Conservation (phyloP, 2,113 vertebrate species). For the Prinia subflava region DNA sequence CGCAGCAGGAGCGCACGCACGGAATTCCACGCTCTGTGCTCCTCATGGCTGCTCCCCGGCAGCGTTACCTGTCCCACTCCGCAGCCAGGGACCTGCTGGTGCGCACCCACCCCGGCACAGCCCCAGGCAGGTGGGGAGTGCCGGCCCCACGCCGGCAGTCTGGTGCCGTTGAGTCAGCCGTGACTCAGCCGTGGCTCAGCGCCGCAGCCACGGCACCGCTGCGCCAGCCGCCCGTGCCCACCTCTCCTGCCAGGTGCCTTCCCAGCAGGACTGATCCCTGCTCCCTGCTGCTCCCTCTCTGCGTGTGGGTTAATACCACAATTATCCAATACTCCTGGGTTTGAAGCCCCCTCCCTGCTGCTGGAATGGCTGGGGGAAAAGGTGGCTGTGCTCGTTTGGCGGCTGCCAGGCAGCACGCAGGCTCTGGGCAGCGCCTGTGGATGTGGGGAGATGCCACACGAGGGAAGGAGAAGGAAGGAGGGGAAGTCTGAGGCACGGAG, state of each 20-base stretch:
- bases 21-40: fast-evolving
- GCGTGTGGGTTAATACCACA: fast-evolving
- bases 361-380: background rate
- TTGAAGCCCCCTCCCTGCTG: background rate
- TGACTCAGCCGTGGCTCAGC: constrained; percentile 41
- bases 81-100: background rate
- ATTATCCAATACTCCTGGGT: fast-evolving
- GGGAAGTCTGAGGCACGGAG: background rate
- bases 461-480: background rate
- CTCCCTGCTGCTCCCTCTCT: background rate
- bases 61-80: background rate
- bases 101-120: fast-evolving
- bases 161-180: constrained; percentile 29
- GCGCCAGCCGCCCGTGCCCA: background rate
- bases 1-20: fast-evolving
- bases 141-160: background rate
- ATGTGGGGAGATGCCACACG: background rate
- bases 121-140: background rate
- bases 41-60: background rate
- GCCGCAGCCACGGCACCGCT: background rate
- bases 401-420: constrained; percentile 37
- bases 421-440: background rate
- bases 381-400: background rate
- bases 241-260: background rate
- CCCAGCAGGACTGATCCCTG: background rate